phyloP scores from a whole-genome alignment of 2,888 invertebrate species.

The Diploptera punctata region DNA sequence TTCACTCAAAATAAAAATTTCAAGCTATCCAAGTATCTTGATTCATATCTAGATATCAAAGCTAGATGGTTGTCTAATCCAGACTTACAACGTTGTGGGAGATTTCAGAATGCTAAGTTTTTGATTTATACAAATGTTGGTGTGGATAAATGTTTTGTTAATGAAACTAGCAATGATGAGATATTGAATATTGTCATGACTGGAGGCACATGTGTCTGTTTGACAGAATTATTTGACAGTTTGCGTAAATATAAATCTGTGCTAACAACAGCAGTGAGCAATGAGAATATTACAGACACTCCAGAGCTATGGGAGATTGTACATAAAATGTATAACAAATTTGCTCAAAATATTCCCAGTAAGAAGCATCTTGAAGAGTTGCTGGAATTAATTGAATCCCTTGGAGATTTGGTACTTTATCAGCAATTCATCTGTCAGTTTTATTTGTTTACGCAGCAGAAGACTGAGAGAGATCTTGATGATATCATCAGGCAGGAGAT shows the following conservation, averaged over 20 bases:
- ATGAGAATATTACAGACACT: not conserved
- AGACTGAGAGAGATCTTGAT: not conserved
- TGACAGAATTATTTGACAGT: not conserved
- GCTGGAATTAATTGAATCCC: not conserved
- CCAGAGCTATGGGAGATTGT: not conserved
- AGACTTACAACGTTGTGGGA: not conserved
- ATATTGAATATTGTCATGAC: not conserved
- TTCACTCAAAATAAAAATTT: not conserved
- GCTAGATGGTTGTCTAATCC: not conserved
- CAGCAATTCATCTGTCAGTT: not conserved
- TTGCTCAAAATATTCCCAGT: not conserved
- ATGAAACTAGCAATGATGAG: not conserved
- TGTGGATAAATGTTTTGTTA: not conserved
- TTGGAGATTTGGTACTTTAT: not conserved
- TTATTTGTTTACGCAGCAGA: not conserved
- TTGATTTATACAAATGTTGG: not conserved
- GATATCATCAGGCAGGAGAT: not conserved
- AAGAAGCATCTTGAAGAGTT: not conserved
- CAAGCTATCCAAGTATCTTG: not conserved
- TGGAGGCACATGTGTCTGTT: not conserved
- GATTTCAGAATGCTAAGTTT: not conserved
- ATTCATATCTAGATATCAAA: not conserved
- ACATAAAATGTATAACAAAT: not conserved
- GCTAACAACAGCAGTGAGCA: not conserved
- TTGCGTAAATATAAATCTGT: not conserved